phyloP scores from a whole-genome alignment of 2,797 vertebrate species.

The Geotrypetes seraphini region DNA sequence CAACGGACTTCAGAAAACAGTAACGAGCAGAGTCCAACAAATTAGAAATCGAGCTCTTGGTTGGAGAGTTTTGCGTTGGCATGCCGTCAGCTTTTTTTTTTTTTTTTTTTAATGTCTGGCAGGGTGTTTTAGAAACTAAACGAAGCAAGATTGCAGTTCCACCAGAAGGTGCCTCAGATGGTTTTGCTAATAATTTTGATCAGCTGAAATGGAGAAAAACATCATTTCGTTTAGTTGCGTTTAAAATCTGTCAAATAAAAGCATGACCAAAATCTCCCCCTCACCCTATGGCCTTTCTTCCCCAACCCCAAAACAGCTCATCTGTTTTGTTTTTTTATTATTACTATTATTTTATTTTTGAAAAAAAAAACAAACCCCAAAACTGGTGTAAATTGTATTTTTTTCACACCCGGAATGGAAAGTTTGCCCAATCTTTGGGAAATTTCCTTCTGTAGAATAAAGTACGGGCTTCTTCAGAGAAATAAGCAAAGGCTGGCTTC shows the following conservation, averaged over 20 bases:
- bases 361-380: too few relatives aligned
- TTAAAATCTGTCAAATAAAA: constrained; percentile 35
- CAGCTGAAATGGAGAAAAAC: constrained; percentile 37
- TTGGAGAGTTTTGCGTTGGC: constrained; percentile 32
- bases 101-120: constrained; percentile 35
- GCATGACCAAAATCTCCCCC: constrained; percentile 30
- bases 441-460: constrained; percentile 18
- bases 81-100: constrained; percentile 23
- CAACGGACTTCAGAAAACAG: constrained; percentile 10
- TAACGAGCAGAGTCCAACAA: constrained; percentile 18
- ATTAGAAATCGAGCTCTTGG: constrained; percentile 16
- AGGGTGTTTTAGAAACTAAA: constrained; percentile 51
- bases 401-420: constrained; percentile 7
- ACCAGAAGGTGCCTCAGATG: constrained; percentile 64
- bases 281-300: background rate
- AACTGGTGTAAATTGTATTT: background rate
- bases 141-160: constrained; percentile 51
- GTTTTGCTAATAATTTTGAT: constrained; percentile 59
- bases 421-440: background rate
- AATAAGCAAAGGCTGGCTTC: constrained; percentile 18
- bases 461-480: constrained; percentile 18
- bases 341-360: too few relatives aligned
- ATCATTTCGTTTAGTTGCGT: constrained; percentile 40
- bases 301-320: background rate
- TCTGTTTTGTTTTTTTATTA: too few relatives aligned